Evolutionary conservation across 2,888 invertebrate genomes (phyloP), one percentile per base, ranked within the genome.

Genomic region (Cheilosia impressa): DNA sequence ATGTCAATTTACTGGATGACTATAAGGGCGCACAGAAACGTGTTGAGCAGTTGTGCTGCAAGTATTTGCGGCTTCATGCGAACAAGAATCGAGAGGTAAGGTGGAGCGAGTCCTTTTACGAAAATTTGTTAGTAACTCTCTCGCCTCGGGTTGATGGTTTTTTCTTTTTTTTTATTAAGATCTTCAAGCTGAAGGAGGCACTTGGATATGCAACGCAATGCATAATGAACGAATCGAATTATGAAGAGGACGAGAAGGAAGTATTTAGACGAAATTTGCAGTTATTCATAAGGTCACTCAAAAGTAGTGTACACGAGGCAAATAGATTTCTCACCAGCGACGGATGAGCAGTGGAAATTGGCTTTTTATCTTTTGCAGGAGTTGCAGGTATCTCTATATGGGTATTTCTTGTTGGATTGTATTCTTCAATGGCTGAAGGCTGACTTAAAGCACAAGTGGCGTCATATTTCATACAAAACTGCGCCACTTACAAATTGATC

Each of bases 31-130:
- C 88, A 34, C 90, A 90, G 55, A 87, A 88, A 22, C 89, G 89
- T 7, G 87, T 90, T 24, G 89, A 91, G 55, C 72, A 87, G 15
- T 71, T 91, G 2, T 90, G 90, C 50, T 87, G 87, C 15, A 90
- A 89, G 34, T 91, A 89, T 87, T 62, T 90, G 41, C 88, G 89
- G 31, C 84, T 90, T 75, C 90, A 90, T 60, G 85, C 90, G 24
- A 90, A 89, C 50, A 91, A 90, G 82, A 89, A 90, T 55, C 89
- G 90, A 65, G 89, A 91, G 88, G 89, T 88, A 82, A 81, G 24
- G 10, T 2, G 4, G 17, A 9, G 31, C 34, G 62, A 45, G 47
- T 65, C 22, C 31, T 45, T 68, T 17, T 6, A 13, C 7, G 4
- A 41, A 41, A 34, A 60, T 79, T 58, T 63, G 41, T 57, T 22